A percentile compares a stretch with the other conserved stretches of the same genome.
Evolutionary conservation across 1,140 invertebrate genomes (phyloP).

Genomic region (Psix sp.): DNA sequence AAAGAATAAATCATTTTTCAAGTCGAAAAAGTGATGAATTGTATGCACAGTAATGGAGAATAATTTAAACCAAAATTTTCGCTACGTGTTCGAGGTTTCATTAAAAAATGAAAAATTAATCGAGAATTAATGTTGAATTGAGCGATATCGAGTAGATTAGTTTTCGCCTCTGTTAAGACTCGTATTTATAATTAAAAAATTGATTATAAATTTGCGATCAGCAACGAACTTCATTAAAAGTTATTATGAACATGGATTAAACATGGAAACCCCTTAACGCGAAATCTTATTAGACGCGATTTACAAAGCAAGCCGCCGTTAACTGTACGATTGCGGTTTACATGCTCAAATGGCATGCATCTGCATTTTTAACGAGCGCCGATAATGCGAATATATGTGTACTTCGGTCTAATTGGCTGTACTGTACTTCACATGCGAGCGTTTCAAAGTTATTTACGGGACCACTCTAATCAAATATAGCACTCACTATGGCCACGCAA

Average conservation of each 20-base stretch:
- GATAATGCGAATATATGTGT: constrained; percentile 47
- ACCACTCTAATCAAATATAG: constrained; percentile 31
- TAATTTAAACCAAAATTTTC: too few relatives aligned
- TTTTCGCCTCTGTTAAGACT: too few relatives aligned
- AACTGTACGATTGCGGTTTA: constrained; percentile 31
- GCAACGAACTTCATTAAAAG: too few relatives aligned
- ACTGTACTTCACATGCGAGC: constrained; percentile 30
- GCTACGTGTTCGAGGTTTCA: constrained; percentile 26
- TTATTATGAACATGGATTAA: constrained; percentile 41
- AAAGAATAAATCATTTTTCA: too few relatives aligned
- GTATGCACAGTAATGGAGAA: too few relatives aligned
- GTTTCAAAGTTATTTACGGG: constrained; percentile 25
- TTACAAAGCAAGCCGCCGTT: constrained; percentile 29
- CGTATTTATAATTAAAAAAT: too few relatives aligned
- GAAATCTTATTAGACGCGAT: constrained; percentile 34
- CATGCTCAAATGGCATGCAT: constrained; percentile 46
- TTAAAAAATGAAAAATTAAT: too few relatives aligned
- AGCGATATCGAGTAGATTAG: too few relatives aligned
- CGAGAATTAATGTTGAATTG: too few relatives aligned
- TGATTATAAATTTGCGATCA: too few relatives aligned
- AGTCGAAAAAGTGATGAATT: too few relatives aligned
- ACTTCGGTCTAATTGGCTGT: constrained; percentile 41
- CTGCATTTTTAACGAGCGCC: constrained; percentile 55
- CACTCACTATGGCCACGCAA: constrained; percentile 15
- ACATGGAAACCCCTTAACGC: constrained; percentile 19